Conservation (phyloP, 2,888 invertebrate species). For the Copidosoma aretas region DNA sequence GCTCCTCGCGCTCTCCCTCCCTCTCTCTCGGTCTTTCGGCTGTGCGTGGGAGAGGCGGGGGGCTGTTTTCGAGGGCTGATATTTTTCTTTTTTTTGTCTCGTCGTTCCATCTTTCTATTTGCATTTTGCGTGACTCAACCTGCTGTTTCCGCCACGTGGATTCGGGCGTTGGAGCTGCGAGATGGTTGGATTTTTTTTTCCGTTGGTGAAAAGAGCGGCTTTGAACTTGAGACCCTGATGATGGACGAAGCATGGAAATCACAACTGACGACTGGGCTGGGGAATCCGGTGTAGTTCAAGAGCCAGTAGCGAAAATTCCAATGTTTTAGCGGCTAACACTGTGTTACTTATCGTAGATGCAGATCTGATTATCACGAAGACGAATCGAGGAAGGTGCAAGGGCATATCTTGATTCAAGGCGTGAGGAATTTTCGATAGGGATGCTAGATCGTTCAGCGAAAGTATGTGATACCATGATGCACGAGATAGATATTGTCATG, state of each 20-base stretch:
- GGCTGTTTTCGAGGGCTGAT: not conserved
- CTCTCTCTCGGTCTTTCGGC: not conserved
- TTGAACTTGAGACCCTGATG: not conserved
- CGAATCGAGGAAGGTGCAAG: too few relatives aligned
- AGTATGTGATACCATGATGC: too few relatives aligned
- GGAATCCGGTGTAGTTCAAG: too few relatives aligned
- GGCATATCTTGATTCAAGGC: too few relatives aligned
- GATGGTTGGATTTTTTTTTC: not conserved
- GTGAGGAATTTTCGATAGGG: too few relatives aligned
- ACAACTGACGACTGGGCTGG: too few relatives aligned
- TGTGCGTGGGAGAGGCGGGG: not conserved
- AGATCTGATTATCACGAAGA: too few relatives aligned
- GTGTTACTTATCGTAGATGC: too few relatives aligned
- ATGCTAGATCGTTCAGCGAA: too few relatives aligned
- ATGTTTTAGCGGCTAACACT: too few relatives aligned
- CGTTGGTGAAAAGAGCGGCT: not conserved
- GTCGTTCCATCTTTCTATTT: conserved; percentile 20
- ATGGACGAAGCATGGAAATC: not conserved
- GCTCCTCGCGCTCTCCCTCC: not conserved
- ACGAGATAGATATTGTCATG: too few relatives aligned
- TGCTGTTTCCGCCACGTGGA: not conserved
- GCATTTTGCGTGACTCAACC: conserved; percentile 30
- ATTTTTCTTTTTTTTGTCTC: conserved; percentile 8
- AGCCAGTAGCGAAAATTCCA: too few relatives aligned
- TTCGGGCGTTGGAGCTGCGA: not conserved